Evolutionary conservation across 2,113 vertebrate species (phyloP).

Genomic region (Gymnarchus niloticus): DNA sequence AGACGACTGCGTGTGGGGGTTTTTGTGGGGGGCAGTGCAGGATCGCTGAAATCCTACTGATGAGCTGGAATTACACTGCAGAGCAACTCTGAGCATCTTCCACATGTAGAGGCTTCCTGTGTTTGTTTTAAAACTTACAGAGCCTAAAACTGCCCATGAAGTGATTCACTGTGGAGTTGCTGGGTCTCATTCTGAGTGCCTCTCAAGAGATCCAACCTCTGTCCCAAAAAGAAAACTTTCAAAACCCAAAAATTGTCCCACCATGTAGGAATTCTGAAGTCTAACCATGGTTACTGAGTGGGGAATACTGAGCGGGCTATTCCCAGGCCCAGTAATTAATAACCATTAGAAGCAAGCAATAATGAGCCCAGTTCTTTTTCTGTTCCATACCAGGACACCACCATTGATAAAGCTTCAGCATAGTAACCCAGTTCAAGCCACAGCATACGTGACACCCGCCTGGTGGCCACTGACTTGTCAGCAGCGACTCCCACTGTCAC

Average conservation of each 20-base stretch:
- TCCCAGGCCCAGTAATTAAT: background rate
- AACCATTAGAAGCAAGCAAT: background rate
- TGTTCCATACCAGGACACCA: background rate
- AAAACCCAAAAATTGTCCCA: background rate
- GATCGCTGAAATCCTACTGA: background rate
- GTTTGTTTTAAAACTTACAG: background rate
- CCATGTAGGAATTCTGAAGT: background rate
- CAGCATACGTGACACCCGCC: background rate
- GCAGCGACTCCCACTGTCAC: background rate
- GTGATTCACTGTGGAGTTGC: background rate
- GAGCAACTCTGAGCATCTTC: background rate
- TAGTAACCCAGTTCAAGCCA: background rate
- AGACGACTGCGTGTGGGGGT: background rate
- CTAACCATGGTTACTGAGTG: background rate
- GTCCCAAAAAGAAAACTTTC: background rate
- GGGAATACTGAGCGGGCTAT: background rate
- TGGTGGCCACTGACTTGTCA: background rate
- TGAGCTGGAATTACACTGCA: no score
- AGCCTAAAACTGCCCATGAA: background rate
- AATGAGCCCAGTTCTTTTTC: no score
- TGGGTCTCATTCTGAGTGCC: background rate
- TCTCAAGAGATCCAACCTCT: background rate
- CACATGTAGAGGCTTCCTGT: background rate
- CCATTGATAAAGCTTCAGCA: no score
- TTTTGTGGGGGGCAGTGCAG: background rate